These are phyloP conservation scores for Stichopus chloronotus DNA, from an alignment of 35 echinoderm and acorn worm genomes.

Conservation along the genomic window DNA sequence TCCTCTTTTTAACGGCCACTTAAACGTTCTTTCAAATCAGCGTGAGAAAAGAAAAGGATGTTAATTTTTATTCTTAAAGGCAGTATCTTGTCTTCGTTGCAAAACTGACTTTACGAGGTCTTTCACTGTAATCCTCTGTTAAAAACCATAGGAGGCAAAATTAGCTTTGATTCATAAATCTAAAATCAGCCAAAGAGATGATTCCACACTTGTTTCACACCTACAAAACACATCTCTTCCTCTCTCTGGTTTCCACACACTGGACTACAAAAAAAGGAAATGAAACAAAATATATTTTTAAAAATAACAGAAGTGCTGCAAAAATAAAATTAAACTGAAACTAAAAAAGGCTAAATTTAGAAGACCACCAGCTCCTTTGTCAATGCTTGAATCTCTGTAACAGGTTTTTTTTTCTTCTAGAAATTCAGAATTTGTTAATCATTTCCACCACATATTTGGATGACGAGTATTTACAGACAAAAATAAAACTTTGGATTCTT, in stretches of 20 bases:
- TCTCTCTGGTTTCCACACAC: too few species aligned
- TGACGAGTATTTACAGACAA: not conserved
- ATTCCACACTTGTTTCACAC: not conserved
- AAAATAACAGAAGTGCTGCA: not conserved
- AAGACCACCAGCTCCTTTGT: too few species aligned
- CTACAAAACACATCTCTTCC: not conserved
- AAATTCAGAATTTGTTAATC: not conserved
- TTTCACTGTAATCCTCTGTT: not conserved
- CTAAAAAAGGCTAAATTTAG: not conserved
- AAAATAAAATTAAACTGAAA: not conserved
- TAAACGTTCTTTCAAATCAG: not conserved
- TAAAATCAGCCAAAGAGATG: not conserved
- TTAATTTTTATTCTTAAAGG: not conserved
- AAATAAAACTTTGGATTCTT: not conserved
- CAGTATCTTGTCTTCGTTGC: not conserved
- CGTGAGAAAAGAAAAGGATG: not conserved
- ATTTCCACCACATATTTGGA: not conserved
- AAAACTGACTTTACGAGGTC: too few species aligned
- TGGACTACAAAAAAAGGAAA: not conserved
- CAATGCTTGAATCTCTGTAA: too few species aligned
- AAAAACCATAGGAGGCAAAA: not conserved
- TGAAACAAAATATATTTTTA: not conserved
- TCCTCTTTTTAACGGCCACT: not conserved
- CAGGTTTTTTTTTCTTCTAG: too few species aligned
- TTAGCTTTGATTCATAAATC: not conserved